Conservation (phyloP, 2,888 invertebrate genomes). For the Sabatieria punctata region DNA sequence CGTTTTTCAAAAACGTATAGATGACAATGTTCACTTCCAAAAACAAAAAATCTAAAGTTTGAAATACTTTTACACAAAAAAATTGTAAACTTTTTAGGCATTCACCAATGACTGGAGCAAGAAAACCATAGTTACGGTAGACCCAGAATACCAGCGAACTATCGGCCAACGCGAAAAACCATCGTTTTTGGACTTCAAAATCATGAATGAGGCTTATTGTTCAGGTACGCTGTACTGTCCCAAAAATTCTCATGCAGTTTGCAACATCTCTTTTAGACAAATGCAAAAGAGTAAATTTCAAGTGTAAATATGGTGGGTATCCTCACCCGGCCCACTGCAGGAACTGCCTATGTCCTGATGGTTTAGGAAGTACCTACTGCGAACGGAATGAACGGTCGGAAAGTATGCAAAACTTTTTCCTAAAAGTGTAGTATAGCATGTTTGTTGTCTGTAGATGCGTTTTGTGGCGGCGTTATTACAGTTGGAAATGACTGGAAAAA, state of each 20-base stretch:
- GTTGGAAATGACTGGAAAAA: conserved; percentile 10
- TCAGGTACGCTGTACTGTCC: conserved; percentile 14
- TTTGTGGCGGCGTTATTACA: conserved; percentile 21
- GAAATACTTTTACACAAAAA: background rate
- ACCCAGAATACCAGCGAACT: conserved; percentile 23
- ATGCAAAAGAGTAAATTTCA: background rate
- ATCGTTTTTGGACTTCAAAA: conserved; percentile 21
- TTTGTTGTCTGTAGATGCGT: conserved; percentile 18
- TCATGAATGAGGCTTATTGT: conserved; percentile 27
- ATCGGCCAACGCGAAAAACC: conserved; percentile 28
- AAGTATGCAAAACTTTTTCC: no score
- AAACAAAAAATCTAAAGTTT: no score
- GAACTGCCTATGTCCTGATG: conserved; percentile 25
- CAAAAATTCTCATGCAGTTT: background rate
- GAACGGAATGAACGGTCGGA: conserved; percentile 16
- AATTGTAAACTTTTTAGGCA: conserved; percentile 13
- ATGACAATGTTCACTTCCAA: no score
- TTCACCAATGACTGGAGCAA: conserved; percentile 24
- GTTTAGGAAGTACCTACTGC: conserved; percentile 21
- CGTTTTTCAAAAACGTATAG: no score
- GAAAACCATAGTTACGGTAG: conserved; percentile 23
- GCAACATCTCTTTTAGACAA: background rate
- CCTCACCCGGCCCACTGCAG: conserved; percentile 18
- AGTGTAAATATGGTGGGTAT: conserved; percentile 22
- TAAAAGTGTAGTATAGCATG: no score